These are phyloP conservation scores for Sthenelais limicola DNA, from an alignment of 2,888 invertebrate genomes.

Conservation along the genomic window DNA sequence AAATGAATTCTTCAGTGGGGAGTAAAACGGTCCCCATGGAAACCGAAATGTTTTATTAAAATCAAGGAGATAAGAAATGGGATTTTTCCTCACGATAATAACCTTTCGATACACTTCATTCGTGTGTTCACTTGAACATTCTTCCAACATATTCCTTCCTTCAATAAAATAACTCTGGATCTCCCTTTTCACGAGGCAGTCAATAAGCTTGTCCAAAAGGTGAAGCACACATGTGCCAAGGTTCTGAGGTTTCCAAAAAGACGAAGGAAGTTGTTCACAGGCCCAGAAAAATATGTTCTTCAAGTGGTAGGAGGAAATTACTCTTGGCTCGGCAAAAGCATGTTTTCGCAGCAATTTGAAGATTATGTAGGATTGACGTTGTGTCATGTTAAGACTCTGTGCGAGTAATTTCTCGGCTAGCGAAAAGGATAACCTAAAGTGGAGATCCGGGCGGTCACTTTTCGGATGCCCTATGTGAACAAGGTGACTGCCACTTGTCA, in stretches of 20 bases:
- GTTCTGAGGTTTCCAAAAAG: conserved; percentile 9
- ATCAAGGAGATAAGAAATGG: too few relatives aligned
- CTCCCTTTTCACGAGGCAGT: not conserved
- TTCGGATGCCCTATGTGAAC: not conserved
- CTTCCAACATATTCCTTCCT: not conserved
- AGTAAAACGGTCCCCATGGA: too few relatives aligned
- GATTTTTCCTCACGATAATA: too few relatives aligned
- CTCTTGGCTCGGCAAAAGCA: not conserved
- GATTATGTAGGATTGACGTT: conserved; percentile 1
- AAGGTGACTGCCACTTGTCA: not conserved
- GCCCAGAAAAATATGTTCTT: conserved; percentile 17
- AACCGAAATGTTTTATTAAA: too few relatives aligned
- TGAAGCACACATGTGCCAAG: not conserved
- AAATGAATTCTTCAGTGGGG: too few relatives aligned
- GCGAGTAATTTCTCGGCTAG: conserved; percentile 11
- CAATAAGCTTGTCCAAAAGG: not conserved
- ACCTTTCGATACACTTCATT: too few relatives aligned
- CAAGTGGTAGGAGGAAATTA: not conserved
- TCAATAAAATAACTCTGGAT: not conserved
- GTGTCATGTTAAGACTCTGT: not conserved
- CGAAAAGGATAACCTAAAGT: conserved; percentile 6
- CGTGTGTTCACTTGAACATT: not conserved
- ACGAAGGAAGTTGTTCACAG: not conserved
- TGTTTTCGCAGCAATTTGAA: not conserved
- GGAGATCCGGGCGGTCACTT: not conserved